phyloP scores from a whole-genome alignment of 2,113 vertebrate species.

The Cairina moschata region DNA sequence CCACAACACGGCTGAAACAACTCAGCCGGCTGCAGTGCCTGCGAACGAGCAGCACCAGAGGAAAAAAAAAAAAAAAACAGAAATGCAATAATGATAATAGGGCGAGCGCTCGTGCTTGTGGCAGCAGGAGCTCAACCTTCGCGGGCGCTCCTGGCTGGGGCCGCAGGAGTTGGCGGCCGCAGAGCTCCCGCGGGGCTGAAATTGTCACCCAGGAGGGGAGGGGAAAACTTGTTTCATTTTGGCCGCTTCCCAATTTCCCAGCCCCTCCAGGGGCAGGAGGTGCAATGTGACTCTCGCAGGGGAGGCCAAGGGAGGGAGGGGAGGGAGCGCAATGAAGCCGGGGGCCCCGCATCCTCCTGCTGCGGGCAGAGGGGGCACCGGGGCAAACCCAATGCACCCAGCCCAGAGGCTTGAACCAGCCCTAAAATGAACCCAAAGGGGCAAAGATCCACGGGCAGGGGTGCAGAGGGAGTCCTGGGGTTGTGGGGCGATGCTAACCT shows the following conservation, averaged over 20 bases:
- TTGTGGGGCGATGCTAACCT: background rate
- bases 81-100: background rate
- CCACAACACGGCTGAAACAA: background rate
- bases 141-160: background rate
- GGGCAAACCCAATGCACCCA: too few species aligned
- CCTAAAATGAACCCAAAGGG: background rate
- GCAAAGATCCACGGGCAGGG: accelerated
- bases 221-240: constrained; percentile 36
- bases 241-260: background rate
- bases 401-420: background rate
- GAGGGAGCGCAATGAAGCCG: too few species aligned
- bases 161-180: background rate
- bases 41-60: background rate
- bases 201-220: constrained; percentile 42
- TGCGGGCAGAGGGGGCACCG: too few species aligned
- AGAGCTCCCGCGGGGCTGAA: background rate
- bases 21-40: background rate
- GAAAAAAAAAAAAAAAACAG: background rate
- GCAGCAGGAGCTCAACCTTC: background rate
- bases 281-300: background rate
- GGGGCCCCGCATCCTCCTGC: background rate
- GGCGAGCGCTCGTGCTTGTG: accelerated
- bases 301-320: too few species aligned
- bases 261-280: background rate
- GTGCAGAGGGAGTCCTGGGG: background rate